Percentiles rank a stretch among this genome's conserved stretches.
Evolutionary conservation across 2,888 invertebrate species (phyloP).

Genomic region (Archaeoteleia sp.): DNA sequence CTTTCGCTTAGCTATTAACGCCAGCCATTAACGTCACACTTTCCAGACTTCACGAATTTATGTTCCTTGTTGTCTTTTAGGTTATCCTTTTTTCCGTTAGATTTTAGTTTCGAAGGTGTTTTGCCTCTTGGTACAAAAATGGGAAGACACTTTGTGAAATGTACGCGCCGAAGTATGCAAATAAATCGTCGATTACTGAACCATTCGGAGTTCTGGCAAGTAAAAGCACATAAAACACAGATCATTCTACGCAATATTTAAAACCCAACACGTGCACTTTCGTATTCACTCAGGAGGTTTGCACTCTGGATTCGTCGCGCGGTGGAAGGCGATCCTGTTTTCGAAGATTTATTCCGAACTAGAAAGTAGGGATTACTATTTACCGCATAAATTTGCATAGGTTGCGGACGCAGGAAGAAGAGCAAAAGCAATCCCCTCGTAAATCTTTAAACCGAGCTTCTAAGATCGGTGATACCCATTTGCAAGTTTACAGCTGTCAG

Average conservation of each 20-base stretch:
- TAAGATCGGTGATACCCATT: conserved; percentile 61
- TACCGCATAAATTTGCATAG: conserved; percentile 67
- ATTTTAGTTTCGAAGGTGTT: too few relatives aligned
- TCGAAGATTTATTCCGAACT: conserved; percentile 62
- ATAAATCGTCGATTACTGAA: conserved; percentile 7
- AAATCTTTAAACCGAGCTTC: conserved; percentile 62
- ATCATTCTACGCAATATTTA: conserved; percentile 16
- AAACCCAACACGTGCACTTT: conserved; percentile 29
- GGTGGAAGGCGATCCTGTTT: conserved; percentile 42
- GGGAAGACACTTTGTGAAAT: background rate
- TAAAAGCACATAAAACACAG: conserved; percentile 2
- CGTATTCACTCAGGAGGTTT: conserved; percentile 52
- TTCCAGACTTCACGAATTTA: conserved; percentile 29
- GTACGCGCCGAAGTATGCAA: background rate
- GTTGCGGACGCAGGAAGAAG: conserved; percentile 42
- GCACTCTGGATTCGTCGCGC: conserved; percentile 52
- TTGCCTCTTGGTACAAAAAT: background rate
- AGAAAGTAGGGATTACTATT: conserved; percentile 63
- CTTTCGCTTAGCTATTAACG: conserved; percentile 31
- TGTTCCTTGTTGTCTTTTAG: conserved; percentile 2
- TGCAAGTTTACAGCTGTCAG: conserved; percentile 61
- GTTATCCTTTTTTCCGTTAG: conserved; percentile 6
- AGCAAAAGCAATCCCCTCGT: conserved; percentile 58
- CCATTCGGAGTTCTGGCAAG: background rate
- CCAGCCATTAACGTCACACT: conserved; percentile 36